These are phyloP conservation scores for Thalassophryne amazonica DNA, from an alignment of 2,797 vertebrate genomes.

Conservation along the genomic window DNA sequence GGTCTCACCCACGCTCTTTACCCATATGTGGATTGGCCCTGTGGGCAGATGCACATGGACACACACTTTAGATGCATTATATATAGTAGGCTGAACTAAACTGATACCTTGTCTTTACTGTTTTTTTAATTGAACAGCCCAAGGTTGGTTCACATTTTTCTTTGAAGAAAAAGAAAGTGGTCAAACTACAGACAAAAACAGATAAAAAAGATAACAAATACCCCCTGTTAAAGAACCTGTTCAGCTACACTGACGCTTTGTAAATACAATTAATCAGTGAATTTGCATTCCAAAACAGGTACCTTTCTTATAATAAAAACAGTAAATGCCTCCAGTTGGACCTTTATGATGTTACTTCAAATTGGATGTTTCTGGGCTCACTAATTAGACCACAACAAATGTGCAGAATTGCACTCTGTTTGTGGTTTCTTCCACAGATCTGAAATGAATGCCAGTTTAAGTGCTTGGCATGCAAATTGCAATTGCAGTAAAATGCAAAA, in stretches of 20 bases:
- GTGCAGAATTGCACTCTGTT: constrained; percentile 34
- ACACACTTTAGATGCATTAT: no score
- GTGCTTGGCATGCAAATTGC: constrained; percentile 38
- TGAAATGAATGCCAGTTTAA: constrained; percentile 52
- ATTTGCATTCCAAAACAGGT: constrained; percentile 9
- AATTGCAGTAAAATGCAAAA: constrained; percentile 43
- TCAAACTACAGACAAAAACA: background rate
- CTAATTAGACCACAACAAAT: constrained; percentile 52
- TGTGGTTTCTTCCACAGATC: constrained; percentile 25
- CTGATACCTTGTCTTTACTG: no score
- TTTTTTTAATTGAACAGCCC: no score
- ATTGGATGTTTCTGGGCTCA: constrained; percentile 7
- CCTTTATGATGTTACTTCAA: constrained; percentile 9
- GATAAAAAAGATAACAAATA: no score
- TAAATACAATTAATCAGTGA: background rate
- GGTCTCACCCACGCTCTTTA: no score
- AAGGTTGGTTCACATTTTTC: no score
- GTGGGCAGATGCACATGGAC: no score
- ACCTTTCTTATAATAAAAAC: constrained; percentile 8
- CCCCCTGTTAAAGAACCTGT: no score
- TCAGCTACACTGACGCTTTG: background rate
- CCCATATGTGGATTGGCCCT: no score
- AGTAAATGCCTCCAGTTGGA: constrained; percentile 2
- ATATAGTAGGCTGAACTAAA: no score
- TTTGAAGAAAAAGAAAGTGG: no score